Percentiles rank a stretch among this genome's conserved stretches.
Evolutionary conservation across 1,140 invertebrate species (phyloP).

Genomic region (Drosophila bocqueti): DNA sequence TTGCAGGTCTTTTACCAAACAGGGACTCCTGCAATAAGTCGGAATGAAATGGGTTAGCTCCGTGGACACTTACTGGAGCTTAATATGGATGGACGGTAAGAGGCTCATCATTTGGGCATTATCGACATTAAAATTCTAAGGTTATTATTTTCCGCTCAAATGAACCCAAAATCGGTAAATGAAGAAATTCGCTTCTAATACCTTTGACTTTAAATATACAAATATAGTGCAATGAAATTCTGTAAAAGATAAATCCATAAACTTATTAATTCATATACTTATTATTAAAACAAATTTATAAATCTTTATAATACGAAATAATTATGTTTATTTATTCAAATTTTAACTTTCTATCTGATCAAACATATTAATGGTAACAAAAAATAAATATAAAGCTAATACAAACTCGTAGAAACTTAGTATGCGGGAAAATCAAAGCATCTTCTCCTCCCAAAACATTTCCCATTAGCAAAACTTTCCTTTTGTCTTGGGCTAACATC

Average conservation of each 20-base stretch:
- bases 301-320: not conserved
- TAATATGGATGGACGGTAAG: conserved; percentile 9
- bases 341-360: not conserved
- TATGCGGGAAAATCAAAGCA: not conserved
- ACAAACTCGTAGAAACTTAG: not conserved
- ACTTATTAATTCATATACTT: too few relatives aligned
- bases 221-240: not conserved
- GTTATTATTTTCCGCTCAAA: too few relatives aligned
- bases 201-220: not conserved
- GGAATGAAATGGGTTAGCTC: conserved; percentile 49
- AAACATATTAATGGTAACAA: not conserved
- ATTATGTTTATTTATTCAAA: too few relatives aligned
- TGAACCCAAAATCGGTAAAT: not conserved
- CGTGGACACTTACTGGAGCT: conserved; percentile 30
- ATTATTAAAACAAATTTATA: too few relatives aligned
- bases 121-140: not conserved
- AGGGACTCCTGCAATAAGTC: conserved; percentile 39
- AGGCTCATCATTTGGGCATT: conserved; percentile 10
- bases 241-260: not conserved
- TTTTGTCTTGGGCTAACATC: conserved; percentile 44
- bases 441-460: not conserved
- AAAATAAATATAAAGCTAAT: not conserved
- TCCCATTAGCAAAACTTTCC: conserved; percentile 42
- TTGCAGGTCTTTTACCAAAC: conserved; percentile 50
- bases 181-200: not conserved